These are phyloP conservation scores for Chaenocephalus aceratus DNA, from an alignment of 2,113 vertebrate genomes.

Conservation along the genomic window DNA sequence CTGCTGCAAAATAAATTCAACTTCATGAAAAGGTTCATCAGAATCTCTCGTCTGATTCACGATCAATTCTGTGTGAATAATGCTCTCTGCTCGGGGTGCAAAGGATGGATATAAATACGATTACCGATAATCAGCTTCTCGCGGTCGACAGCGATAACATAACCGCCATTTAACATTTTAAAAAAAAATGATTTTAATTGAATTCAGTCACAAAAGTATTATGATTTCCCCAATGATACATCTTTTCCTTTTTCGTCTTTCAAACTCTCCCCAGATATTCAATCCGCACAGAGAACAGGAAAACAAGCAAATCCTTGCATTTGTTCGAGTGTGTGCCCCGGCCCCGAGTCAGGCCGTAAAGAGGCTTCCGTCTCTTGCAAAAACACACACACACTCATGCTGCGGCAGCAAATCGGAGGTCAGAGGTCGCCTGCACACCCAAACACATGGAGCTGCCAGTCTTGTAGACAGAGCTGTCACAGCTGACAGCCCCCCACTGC, in stretches of 20 bases:
- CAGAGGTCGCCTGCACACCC: slow-evolving; percentile 50
- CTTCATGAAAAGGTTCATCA: background rate
- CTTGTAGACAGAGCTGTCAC: slow-evolving; percentile 47
- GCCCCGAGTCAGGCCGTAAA: background rate
- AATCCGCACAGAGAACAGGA: background rate
- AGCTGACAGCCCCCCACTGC: slow-evolving; percentile 42
- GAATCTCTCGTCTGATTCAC: background rate
- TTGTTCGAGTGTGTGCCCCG: background rate
- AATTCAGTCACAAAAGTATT: too few species aligned
- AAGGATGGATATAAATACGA: too few species aligned
- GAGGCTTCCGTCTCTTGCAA: slow-evolving; percentile 14
- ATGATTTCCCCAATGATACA: too few species aligned
- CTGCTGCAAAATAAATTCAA: background rate
- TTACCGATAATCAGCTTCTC: too few species aligned
- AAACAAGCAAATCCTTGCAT: background rate
- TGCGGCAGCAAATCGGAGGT: slow-evolving; percentile 55
- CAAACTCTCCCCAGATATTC: background rate
- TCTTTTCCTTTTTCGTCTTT: too few species aligned
- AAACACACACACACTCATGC: slow-evolving; percentile 5
- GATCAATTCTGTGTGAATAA: background rate
- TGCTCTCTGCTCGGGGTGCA: background rate
- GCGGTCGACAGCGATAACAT: too few species aligned
- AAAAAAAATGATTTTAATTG: too few species aligned
- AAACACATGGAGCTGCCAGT: slow-evolving; percentile 71
- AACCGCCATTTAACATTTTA: too few species aligned